Evolutionary conservation across 2,797 vertebrate genomes (phyloP).

Genomic region (Erpetoichthys calabaricus): DNA sequence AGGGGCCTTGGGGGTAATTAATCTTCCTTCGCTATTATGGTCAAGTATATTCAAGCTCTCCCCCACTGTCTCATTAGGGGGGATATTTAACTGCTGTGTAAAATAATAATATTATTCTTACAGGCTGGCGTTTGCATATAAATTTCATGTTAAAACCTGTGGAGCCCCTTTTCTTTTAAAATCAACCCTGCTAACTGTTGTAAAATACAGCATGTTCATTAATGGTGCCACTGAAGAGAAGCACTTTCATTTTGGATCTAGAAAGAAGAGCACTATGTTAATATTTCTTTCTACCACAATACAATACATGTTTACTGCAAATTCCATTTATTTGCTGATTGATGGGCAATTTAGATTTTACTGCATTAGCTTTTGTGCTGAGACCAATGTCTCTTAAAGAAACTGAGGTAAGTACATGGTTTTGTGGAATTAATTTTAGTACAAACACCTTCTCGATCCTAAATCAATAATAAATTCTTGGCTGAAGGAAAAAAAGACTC

Average conservation of each 20-base stretch:
- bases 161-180: constrained; percentile 16
- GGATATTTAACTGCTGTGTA: constrained; percentile 19
- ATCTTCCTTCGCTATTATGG: constrained; percentile 3
- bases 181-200: constrained; percentile 20
- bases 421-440: neutral
- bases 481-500: constrained; percentile 2
- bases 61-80: constrained; percentile 24
- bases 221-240: constrained; percentile 15
- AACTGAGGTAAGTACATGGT: neutral
- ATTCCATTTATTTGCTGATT: no score
- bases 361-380: neutral
- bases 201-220: constrained; percentile 30
- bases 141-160: constrained; percentile 26
- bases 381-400: neutral
- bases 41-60: neutral
- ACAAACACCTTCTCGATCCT: neutral
- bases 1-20: neutral
- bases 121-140: constrained; percentile 31
- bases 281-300: constrained; percentile 8
- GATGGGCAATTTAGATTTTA: no score
- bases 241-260: constrained; percentile 20
- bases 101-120: constrained; percentile 32
- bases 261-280: constrained; percentile 16
- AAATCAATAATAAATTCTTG: constrained; percentile 8
- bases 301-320: no score